These are phyloP conservation scores for Cavia aperea DNA, from an alignment of 2,113 vertebrate genomes.

Conservation along the genomic window DNA sequence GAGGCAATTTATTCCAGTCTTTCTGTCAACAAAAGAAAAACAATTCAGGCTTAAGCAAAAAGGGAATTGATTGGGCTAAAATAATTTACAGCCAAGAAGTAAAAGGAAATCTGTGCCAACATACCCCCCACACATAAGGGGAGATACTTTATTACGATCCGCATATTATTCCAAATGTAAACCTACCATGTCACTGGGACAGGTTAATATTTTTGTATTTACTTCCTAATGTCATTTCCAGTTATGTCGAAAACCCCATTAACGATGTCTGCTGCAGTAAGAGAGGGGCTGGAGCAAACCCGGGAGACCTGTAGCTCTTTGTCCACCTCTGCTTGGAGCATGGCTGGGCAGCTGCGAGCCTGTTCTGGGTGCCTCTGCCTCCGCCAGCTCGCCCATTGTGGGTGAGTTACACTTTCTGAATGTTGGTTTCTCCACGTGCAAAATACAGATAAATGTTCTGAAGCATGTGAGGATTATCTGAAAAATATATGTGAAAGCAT, in stretches of 20 bases:
- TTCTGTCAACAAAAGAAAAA: not conserved
- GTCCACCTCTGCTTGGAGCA: not conserved
- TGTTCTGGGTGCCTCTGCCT: not conserved
- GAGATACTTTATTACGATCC: not conserved
- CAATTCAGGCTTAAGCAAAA: not conserved
- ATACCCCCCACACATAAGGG: too few relatives aligned
- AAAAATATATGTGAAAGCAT: not conserved
- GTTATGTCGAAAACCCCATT: not conserved
- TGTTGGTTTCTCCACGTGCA: not conserved
- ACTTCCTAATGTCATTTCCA: not conserved
- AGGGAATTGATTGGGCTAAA: not conserved
- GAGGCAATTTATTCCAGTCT: not conserved
- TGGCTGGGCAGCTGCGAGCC: not conserved
- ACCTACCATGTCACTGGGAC: not conserved
- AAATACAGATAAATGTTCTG: not conserved
- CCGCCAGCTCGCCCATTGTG: not conserved
- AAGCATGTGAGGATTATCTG: not conserved
- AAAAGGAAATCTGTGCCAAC: not conserved
- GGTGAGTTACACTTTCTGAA: not conserved
- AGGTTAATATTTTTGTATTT: not conserved
- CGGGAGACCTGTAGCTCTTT: not conserved
- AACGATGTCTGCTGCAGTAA: not conserved
- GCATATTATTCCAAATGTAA: not conserved
- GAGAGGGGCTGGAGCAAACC: too few relatives aligned
- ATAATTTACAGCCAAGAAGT: not conserved